Evolutionary conservation across 2,888 invertebrate species (phyloP).

Genomic region (Tipula unca): DNA sequence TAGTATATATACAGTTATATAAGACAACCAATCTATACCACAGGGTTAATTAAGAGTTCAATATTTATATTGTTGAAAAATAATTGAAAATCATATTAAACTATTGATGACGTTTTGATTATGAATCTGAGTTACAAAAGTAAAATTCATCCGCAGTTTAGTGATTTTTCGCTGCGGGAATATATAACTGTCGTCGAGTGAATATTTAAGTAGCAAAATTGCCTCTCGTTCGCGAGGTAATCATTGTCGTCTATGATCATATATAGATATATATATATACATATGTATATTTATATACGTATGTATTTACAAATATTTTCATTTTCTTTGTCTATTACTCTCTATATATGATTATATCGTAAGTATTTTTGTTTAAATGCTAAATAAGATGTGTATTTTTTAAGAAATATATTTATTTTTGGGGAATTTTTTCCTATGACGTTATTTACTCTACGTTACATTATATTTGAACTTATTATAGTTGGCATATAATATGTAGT

Average conservation of each 20-base stretch:
- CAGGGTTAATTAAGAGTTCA: background rate
- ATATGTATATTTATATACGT: background rate
- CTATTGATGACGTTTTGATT: background rate
- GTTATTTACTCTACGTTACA: background rate
- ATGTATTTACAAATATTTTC: background rate
- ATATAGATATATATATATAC: no score
- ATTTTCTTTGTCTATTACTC: background rate
- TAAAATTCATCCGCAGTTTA: background rate
- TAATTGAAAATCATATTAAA: no score
- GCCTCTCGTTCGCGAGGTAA: background rate
- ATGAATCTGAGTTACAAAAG: background rate
- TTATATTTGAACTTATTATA: background rate
- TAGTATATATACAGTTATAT: background rate
- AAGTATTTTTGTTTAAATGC: background rate
- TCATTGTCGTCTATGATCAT: background rate
- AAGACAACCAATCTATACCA: background rate
- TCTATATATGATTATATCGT: background rate
- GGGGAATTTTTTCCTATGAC: background rate
- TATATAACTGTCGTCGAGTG: background rate
- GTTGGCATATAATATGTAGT: no score
- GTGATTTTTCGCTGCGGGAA: background rate
- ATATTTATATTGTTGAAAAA: background rate
- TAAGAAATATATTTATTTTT: background rate
- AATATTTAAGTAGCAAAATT: background rate
- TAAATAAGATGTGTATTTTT: background rate